Evolutionary conservation across 2,888 invertebrate genomes (phyloP).

Genomic region (Deroplatys truncata): DNA sequence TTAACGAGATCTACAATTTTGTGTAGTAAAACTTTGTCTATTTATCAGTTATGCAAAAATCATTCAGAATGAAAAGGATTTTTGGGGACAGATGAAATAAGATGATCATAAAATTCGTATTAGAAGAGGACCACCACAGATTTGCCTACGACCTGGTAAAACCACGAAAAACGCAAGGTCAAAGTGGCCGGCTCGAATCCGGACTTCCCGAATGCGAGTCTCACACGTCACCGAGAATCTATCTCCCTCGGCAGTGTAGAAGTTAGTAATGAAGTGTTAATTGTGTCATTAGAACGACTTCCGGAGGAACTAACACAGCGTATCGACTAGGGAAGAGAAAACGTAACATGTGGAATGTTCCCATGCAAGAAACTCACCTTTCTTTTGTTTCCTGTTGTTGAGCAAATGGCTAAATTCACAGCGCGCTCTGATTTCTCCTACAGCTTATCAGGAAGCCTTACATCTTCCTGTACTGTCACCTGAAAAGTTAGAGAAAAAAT

Average conservation of each 20-base stretch:
- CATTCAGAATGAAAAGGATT: no score
- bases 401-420: background rate
- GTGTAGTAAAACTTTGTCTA: no score
- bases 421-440: background rate
- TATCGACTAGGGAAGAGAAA: background rate
- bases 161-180: no score
- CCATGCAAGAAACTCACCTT: background rate
- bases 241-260: background rate
- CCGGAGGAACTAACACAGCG: background rate
- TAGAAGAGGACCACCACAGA: no score
- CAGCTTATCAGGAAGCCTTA: background rate
- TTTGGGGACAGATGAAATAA: no score
- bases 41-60: no score
- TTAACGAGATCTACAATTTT: no score
- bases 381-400: background rate
- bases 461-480: background rate
- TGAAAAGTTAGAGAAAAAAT: background rate
- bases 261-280: background rate
- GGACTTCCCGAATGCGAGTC: no score
- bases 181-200: no score
- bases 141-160: no score
- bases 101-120: no score
- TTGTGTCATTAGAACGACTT: background rate
- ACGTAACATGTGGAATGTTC: background rate
- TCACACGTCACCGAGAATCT: no score